phyloP scores from a whole-genome alignment of 2,888 invertebrate species.

The Pyrrhia umbra region DNA sequence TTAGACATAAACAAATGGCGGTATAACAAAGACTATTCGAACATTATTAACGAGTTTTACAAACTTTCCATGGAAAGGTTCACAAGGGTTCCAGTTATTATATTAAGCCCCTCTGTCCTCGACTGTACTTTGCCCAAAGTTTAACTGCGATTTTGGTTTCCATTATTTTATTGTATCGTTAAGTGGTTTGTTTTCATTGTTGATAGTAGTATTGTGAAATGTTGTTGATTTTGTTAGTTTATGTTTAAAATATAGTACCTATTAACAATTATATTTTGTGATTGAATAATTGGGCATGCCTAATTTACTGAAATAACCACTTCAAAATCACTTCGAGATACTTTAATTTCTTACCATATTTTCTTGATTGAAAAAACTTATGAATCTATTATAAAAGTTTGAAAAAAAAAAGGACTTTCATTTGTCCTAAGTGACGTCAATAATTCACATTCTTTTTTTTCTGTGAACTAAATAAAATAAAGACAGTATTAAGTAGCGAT shows the following conservation, averaged over 20 bases:
- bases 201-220: not conserved
- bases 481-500: too few species aligned
- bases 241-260: not conserved
- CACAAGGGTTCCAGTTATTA: conserved; percentile 30
- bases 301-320: too few species aligned
- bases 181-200: conserved; percentile 17
- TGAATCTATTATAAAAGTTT: too few species aligned
- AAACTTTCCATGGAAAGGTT: conserved; percentile 17
- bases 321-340: too few species aligned
- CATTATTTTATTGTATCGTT: conserved; percentile 21
- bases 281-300: too few species aligned
- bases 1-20: not conserved
- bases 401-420: too few species aligned
- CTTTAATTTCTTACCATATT: too few species aligned
- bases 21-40: conserved; percentile 24
- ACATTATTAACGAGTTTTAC: conserved; percentile 33
- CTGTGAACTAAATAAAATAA: too few species aligned
- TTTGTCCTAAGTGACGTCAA: too few species aligned
- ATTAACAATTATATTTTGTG: not conserved
- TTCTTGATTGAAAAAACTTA: too few species aligned
- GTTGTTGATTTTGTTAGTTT: not conserved
- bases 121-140: conserved; percentile 33
- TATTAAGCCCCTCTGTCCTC: conserved; percentile 37
- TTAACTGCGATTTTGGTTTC: conserved; percentile 33
- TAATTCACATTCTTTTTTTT: too few species aligned